Base-by-base conservation (phyloP, 2,797 vertebrate species). In the Microctenopoma steveboyesi region DNA sequence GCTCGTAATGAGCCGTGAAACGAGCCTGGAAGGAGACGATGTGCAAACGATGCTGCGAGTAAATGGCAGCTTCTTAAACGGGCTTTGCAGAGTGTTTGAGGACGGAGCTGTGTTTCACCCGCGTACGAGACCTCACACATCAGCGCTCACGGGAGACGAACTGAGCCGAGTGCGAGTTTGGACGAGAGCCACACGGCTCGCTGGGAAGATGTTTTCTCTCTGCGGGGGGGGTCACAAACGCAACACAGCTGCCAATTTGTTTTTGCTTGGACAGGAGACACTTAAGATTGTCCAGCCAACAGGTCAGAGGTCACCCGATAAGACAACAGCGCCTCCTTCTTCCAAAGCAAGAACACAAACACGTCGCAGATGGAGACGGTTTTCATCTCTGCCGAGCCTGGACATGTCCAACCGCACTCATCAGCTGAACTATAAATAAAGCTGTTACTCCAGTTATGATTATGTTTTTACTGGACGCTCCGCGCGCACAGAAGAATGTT, bases 171-270 rank as follows among this genome's bases (percentile, higher is more conserved):
- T 10, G 4, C 52, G 10, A 28, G 14, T 63, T 69, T 78, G 69
- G 64, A 59, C 7, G 15, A 16, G 55, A 9, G 61, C 75, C 75
- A 69, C 6, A 42, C 10, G 2, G 78, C 72, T 69, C n/a, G 18
- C 46, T 16, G 16, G 16, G 50, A 58, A 63, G 14, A 30, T 27
- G n/a, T 42, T 66, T 58, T 46, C 42, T 53, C 57, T 67, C 62
- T 4, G 53, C 14, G 50, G 50, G 45, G 22, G 16, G 16, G 57
- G 16, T 60, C 64, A 48, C 49, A 49, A 61, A 74, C 58, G 52
- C 15, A 6, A 51, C 6, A 3, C 69, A 79, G 74, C 76, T 74
- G 73, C 73, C 66, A 71, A 80, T 49, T 77, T 74, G 67, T 77
- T 80, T 80, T 72, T 51, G 50, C 71, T 72, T 33, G 14, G 35